Evolutionary conservation across 2,113 vertebrate species (phyloP).

Genomic region (Isichthys henryi): DNA sequence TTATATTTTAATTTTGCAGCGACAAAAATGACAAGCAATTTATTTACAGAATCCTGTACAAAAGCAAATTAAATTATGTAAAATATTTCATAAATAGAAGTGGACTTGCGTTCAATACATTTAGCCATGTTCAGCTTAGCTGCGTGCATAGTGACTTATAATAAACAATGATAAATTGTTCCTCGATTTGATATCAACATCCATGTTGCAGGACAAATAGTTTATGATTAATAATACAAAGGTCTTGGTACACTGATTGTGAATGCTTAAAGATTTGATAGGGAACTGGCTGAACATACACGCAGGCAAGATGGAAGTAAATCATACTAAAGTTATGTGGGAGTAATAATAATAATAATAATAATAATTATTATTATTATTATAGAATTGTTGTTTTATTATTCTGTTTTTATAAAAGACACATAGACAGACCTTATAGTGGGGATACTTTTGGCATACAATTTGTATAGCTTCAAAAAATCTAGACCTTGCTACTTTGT

Average conservation of each 20-base stretch:
- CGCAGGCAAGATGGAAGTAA: conserved; percentile 45
- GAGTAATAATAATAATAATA: not conserved
- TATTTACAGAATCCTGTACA: conserved; percentile 99
- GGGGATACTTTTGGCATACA: not conserved
- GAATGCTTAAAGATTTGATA: conserved; percentile 77
- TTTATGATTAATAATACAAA: conserved; percentile 97
- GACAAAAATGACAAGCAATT: conserved; percentile 99
- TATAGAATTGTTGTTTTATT: not conserved
- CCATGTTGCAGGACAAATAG: conserved; percentile 97
- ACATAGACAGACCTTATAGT: not conserved
- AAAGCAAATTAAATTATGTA: conserved; percentile 99
- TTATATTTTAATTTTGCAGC: conserved; percentile 99
- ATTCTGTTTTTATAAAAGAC: not conserved
- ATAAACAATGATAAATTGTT: conserved; percentile 97
- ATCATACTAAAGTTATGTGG: not conserved
- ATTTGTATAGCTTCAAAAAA: not conserved
- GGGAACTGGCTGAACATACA: conserved; percentile 68
- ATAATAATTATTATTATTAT: not conserved
- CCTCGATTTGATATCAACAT: conserved; percentile 97
- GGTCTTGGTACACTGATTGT: conserved; percentile 81
- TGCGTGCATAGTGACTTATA: conserved; percentile 99
- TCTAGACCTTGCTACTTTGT: not conserved
- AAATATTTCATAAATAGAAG: conserved; percentile 99
- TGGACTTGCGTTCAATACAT: conserved; percentile 98
- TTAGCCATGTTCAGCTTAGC: conserved; percentile 98